Conservation (phyloP, 1,140 invertebrate genomes). For the Phocides pigmalion region DNA sequence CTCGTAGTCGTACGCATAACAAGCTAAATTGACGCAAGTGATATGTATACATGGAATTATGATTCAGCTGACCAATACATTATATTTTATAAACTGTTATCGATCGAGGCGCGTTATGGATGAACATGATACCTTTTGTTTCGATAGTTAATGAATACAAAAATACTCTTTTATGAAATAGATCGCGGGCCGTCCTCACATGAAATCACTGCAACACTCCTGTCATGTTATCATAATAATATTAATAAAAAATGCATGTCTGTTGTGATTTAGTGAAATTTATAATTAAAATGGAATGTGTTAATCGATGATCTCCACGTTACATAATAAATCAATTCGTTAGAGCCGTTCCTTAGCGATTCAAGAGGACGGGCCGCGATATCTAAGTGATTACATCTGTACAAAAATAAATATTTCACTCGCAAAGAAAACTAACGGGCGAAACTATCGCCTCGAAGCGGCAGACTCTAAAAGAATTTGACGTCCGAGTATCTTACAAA, state of each 20-base stretch:
- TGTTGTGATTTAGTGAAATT: slow-evolving; percentile 5
- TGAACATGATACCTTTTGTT: slow-evolving; percentile 33
- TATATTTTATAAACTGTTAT: slow-evolving; percentile 14
- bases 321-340: slow-evolving; percentile 2
- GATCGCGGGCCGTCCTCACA: slow-evolving; percentile 20
- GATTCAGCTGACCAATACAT: slow-evolving; percentile 28
- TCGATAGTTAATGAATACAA: slow-evolving; percentile 27
- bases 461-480: slow-evolving; percentile 9
- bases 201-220: slow-evolving; percentile 7
- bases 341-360: slow-evolving; percentile 5
- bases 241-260: slow-evolving; percentile 4
- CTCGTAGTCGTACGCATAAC: slow-evolving; percentile 49
- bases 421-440: slow-evolving; percentile 44
- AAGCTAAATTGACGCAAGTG: slow-evolving; percentile 67
- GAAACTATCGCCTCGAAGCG: slow-evolving; percentile 22
- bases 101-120: slow-evolving; percentile 20
- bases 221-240: background rate
- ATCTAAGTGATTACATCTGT: slow-evolving; percentile 36
- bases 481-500: slow-evolving; percentile 7
- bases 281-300: slow-evolving; percentile 28
- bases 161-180: slow-evolving; percentile 21
- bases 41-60: slow-evolving; percentile 64
- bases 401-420: slow-evolving; percentile 53
- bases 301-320: slow-evolving; percentile 26
- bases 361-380: slow-evolving; percentile 29